These are phyloP conservation scores for Pollachius pollachius DNA, from an alignment of 2,113 vertebrate genomes.

Conservation along the genomic window DNA sequence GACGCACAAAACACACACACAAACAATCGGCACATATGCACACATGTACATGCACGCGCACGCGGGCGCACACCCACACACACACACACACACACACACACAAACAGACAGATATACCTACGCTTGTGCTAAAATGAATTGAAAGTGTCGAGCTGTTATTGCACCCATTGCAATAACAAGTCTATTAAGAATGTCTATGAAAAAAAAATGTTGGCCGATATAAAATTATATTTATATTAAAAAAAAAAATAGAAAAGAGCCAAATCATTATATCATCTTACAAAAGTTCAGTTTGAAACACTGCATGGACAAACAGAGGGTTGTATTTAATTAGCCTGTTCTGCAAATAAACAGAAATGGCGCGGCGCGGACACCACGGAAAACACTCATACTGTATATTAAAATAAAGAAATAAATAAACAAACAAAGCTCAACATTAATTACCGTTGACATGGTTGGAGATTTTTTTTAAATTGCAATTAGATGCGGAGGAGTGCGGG, in stretches of 20 bases:
- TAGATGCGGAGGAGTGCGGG: slow-evolving; percentile 51
- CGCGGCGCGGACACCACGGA: neutral
- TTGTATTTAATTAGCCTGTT: too few relatives aligned
- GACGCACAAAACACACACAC: neutral
- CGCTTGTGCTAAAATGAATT: too few relatives aligned
- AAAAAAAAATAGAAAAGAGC: too few relatives aligned
- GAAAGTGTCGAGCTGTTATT: neutral
- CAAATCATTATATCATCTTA: too few relatives aligned
- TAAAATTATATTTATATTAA: too few relatives aligned
- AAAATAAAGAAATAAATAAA: slow-evolving; percentile 39
- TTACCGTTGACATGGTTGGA: slow-evolving; percentile 53
- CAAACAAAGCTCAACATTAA: slow-evolving; percentile 45
- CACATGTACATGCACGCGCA: neutral
- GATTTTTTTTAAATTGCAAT: slow-evolving; percentile 53
- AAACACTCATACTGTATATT: slow-evolving; percentile 6
- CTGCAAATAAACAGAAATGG: neutral
- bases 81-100: slow-evolving; percentile 5
- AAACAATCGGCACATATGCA: neutral
- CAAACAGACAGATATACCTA: too few relatives aligned
- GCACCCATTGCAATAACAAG: neutral
- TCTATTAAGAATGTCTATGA: too few relatives aligned
- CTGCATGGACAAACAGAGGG: too few relatives aligned
- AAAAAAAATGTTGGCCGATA: too few relatives aligned
- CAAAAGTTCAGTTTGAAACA: too few relatives aligned
- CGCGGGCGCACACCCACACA: neutral